Base-by-base conservation (phyloP, 2,888 invertebrate genomes). In the Choreutis nemorana region DNA sequence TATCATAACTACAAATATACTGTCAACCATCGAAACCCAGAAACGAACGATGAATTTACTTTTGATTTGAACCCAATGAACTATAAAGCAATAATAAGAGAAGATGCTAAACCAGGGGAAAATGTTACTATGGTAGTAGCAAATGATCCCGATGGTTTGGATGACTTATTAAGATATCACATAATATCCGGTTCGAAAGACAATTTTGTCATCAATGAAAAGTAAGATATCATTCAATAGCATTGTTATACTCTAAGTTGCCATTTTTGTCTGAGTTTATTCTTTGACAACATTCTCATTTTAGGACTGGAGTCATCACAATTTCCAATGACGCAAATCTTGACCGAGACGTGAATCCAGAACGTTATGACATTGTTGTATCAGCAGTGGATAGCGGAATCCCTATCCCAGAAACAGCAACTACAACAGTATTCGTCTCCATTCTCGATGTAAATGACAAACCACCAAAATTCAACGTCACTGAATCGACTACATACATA, bases 371-470 rank as follows among this genome's bases (percentile, higher is more conserved):
- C 45, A 84, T 89, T 1, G 80, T 87, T 12, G 85, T 91, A 1
- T 83, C 88, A 37, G 91, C 90, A 0, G 86, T 90, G 0, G 90
- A 90, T 44, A 85, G 87, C 14, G 90, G 90, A 0, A 64, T 73
- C 7, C 89, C 90, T 0, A 84, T 89, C 12, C 85, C 85, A 5
- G 89, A 90, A 70, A 90, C 90, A 0, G 90, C 90, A 0, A 89
- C 89, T 0, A 86, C 90, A 0, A 88, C 87, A 0, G 87, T 87
- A 1, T 86, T 83, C 31, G 85, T 91, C 2, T 85, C 83, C 23
- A 83, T 91, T 2, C 77, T 85, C 42, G 90, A 90, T 43, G 87
- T 90, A 0, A 93, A 93, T 45, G 90, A 94, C 50, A 92, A 92
- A 48, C 84, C 90, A 9, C 94, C 94, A 0, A 82, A 77, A 34